phyloP scores from a whole-genome alignment of 2,797 vertebrate genomes.

The Picus viridis region DNA sequence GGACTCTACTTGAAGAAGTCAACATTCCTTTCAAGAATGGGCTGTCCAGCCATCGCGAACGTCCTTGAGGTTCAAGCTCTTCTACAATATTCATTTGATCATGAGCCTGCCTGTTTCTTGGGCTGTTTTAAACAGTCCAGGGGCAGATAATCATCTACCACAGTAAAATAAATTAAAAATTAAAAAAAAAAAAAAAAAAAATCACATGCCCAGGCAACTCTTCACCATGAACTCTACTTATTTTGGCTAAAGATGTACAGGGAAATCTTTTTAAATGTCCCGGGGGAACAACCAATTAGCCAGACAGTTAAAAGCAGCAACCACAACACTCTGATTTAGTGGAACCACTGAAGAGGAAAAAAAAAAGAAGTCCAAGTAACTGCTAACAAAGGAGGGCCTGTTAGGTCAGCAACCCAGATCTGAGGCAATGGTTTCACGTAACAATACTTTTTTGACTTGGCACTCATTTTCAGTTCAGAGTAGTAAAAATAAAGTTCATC shows the following conservation, averaged over 20 bases:
- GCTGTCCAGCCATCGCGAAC: not conserved
- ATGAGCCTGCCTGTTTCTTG: not conserved
- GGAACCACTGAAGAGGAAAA: not conserved
- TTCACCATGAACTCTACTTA: not conserved
- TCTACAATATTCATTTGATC: not conserved
- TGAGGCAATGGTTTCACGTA: conserved; percentile 22
- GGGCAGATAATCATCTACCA: conserved; percentile 9
- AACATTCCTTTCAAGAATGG: not conserved
- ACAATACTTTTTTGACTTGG: not conserved
- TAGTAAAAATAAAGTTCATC: conserved; percentile 23
- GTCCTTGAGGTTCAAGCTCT: not conserved
- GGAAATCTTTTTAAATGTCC: not conserved
- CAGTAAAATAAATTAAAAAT: not conserved
- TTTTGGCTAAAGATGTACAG: conserved; percentile 20
- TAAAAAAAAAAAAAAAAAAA: not conserved
- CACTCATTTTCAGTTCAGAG: conserved; percentile 41
- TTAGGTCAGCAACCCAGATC: conserved; percentile 18
- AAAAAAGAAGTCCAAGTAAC: not conserved
- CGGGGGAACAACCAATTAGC: not conserved
- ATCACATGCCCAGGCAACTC: conserved; percentile 5
- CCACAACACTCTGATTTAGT: not conserved
- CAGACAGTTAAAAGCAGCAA: conserved; percentile 30
- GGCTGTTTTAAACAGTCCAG: conserved; percentile 38
- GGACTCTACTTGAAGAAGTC: not conserved
- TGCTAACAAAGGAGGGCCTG: conserved; percentile 4